These are phyloP conservation scores for Ceratosolen solmsi DNA, from an alignment of 1,140 invertebrate genomes.

Conservation along the genomic window DNA sequence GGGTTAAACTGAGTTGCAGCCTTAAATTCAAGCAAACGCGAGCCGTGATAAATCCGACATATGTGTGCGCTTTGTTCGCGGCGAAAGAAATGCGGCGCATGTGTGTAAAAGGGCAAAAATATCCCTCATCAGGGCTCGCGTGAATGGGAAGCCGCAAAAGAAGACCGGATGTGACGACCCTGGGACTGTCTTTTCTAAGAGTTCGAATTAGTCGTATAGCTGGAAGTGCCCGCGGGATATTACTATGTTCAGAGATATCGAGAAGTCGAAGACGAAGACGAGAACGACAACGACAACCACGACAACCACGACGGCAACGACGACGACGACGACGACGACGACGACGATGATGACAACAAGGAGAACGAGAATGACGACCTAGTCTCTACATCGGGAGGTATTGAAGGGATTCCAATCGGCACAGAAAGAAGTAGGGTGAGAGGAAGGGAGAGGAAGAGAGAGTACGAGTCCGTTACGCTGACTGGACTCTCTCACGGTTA, in stretches of 20 bases:
- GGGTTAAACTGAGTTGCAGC: no score
- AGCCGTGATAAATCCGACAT: no score
- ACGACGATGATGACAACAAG: neutral
- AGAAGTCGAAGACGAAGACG: neutral
- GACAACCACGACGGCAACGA: neutral
- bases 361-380: neutral
- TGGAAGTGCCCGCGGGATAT: neutral
- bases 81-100: neutral
- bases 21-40: no score
- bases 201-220: constrained; percentile 5
- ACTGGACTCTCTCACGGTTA: constrained; percentile 18
- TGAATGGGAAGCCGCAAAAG: constrained; percentile 32
- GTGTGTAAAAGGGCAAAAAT: constrained; percentile 14
- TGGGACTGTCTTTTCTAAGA: constrained; percentile 42
- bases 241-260: no score
- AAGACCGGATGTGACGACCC: constrained; percentile 22
- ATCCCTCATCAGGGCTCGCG: neutral
- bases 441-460: constrained; percentile 12
- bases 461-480: constrained; percentile 21
- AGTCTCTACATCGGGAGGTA: neutral
- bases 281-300: neutral
- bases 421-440: constrained; percentile 27
- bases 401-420: constrained; percentile 48
- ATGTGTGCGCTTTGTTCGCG: neutral
- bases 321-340: neutral